A percentile compares a stretch with the other conserved stretches of the same genome.
phyloP scores from a whole-genome alignment of 2,113 vertebrate genomes.

The Oceanodroma tethys region DNA sequence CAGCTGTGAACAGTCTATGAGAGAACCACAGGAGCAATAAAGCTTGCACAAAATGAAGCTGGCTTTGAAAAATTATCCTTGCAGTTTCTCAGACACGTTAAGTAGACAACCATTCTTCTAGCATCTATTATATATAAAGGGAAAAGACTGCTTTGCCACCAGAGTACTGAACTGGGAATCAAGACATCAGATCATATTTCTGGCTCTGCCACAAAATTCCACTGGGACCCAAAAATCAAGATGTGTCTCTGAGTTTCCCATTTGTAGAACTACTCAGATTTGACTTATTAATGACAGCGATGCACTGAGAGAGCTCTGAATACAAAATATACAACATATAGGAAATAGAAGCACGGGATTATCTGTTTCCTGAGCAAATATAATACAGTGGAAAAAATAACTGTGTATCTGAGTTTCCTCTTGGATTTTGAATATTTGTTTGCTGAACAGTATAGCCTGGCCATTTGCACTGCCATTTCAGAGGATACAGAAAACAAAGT shows the following conservation, averaged over 20 bases:
- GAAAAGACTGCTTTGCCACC: background rate
- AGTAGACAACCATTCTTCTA: background rate
- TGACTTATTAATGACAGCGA: constrained; percentile 21
- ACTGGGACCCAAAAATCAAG: background rate
- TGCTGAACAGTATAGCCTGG: background rate
- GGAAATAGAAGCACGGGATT: background rate
- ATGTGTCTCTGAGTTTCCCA: background rate
- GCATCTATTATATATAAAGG: background rate
- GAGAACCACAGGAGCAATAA: background rate
- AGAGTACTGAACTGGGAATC: background rate
- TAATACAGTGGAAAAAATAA: background rate
- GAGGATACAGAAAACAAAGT: background rate
- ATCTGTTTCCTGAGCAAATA: background rate
- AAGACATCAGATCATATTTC: background rate
- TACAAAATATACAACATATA: background rate
- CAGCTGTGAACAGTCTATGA: background rate
- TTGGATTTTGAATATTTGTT: background rate
- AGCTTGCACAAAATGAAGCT: background rate
- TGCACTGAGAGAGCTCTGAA: background rate
- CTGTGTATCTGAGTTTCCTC: background rate
- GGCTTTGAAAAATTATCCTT: background rate
- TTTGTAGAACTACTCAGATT: background rate
- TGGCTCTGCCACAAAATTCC: background rate
- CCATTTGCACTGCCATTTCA: background rate
- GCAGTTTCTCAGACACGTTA: background rate